Base-by-base conservation (phyloP, 2,888 invertebrate species). In the Hirtodrosophila duncani region DNA sequence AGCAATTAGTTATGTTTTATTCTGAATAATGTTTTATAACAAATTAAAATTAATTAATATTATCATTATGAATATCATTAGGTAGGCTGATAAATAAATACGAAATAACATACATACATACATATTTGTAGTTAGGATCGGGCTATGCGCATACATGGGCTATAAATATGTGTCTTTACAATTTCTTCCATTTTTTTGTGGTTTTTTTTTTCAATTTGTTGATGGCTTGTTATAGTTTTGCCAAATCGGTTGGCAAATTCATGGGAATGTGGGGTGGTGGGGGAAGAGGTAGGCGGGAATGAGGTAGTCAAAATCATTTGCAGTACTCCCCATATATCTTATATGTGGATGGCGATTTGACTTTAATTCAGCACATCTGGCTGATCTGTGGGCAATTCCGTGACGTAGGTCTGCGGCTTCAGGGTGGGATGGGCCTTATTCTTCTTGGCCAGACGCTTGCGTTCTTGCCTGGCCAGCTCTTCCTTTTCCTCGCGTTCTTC, bases 191-290 rank as follows among this genome's bases (percentile, higher is more conserved):
- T 31, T 53, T 58, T 60, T 34, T 41, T 37, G 11, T 17, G 24
- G 29, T 11, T 43, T 53, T 52, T 38, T 70, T 57, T 56, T 17
- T 11, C 27, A 14, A 6, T 39, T 50, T 53, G 60, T 49, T 34
- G 42, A 66, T 69, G 69, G 30, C 81, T 78, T 79, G 79, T 79
- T 79, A 63, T 75, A 67, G 56, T 43, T 74, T 74, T 70, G 69
- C 60, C 77, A 58, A 31, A 33, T 37, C 7, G 10, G 14, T 38
- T 44, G 58, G 63, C 60, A 77, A 72, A 65, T 74, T 75, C 58
- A 50, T 53, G 80, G 74, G 68, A 68, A 68, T 64, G 67, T 43
- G 33, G 48, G 49, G 11, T 27, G 11, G 30, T 45, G 58, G 26
- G 17, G 20, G 29, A 13, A 8, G 13, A 39, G 44, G 26, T 53